These are phyloP conservation scores for Amyelois transitella DNA, from an alignment of 1,140 invertebrate species.

Conservation along the genomic window DNA sequence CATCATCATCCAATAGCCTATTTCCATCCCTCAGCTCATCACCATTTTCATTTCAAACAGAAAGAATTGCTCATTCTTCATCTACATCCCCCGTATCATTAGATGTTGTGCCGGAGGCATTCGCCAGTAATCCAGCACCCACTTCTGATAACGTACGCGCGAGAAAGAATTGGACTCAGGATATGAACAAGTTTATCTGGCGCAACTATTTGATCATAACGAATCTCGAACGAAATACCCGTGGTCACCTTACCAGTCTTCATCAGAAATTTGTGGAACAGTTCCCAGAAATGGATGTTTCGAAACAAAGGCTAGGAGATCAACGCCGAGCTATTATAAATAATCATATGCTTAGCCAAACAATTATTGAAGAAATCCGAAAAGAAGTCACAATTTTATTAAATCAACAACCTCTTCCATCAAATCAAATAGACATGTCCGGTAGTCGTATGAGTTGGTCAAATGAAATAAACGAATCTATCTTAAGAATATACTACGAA, in stretches of 20 bases:
- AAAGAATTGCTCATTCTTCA: not conserved
- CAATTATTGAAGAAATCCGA: not conserved
- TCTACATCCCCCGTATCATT: not conserved
- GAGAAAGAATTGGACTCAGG: not conserved
- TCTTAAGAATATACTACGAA: not conserved
- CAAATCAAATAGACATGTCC: not conserved
- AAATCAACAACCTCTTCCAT: not conserved
- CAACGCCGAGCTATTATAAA: conserved; percentile 1
- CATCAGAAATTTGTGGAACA: not conserved
- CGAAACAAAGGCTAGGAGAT: not conserved
- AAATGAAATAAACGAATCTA: not conserved
- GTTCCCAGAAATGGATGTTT: not conserved
- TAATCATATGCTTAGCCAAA: not conserved
- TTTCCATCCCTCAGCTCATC: conserved; percentile 1
- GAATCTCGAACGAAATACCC: not conserved
- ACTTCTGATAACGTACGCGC: not conserved
- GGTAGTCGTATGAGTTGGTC: not conserved
- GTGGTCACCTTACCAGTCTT: not conserved
- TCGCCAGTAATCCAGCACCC: not conserved
- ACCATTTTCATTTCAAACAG: not conserved
- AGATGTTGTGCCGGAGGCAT: conserved; percentile 1
- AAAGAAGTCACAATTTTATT: not conserved
- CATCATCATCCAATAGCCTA: not conserved
- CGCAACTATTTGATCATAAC: not conserved
- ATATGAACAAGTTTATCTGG: conserved; percentile 1